A percentile compares a stretch with the other conserved stretches of the same genome.
phyloP scores from a whole-genome alignment of 2,888 invertebrate species.

The Argyresthia albistria region DNA sequence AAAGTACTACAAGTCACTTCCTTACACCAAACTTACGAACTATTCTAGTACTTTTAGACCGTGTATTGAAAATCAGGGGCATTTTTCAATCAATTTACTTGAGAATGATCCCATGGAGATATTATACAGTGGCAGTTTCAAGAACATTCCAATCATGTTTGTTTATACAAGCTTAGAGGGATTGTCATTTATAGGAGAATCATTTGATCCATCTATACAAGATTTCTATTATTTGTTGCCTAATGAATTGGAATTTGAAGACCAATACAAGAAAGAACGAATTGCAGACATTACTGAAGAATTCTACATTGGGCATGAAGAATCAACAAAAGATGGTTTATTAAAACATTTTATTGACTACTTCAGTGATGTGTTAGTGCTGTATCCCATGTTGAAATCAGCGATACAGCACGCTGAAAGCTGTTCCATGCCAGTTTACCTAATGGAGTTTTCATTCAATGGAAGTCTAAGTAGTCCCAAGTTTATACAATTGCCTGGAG shows the following conservation, averaged over 20 bases:
- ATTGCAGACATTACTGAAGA: slow-evolving; percentile 38
- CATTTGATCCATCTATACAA: slow-evolving; percentile 6
- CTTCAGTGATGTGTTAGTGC: slow-evolving; percentile 38
- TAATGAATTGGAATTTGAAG: slow-evolving; percentile 37
- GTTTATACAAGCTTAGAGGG: slow-evolving; percentile 30
- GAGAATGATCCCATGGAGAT: slow-evolving; percentile 35
- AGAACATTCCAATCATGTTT: slow-evolving; percentile 39
- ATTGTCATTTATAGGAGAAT: slow-evolving; percentile 12
- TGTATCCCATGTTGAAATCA: slow-evolving; percentile 43
- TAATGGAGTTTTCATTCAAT: slow-evolving; percentile 33
- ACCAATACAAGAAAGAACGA: slow-evolving; percentile 21
- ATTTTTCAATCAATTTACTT: slow-evolving; percentile 20
- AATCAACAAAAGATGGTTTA: background rate
- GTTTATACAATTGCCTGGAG: background rate
- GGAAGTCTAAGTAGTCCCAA: background rate
- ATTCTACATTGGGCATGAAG: slow-evolving; percentile 36
- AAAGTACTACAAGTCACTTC: slow-evolving; percentile 27
- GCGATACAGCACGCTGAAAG: slow-evolving; percentile 32
- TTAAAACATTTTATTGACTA: background rate
- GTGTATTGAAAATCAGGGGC: slow-evolving; percentile 33
- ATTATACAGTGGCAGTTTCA: slow-evolving; percentile 26
- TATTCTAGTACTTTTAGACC: slow-evolving; percentile 31
- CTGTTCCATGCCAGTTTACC: slow-evolving; percentile 31
- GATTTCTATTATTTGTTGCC: slow-evolving; percentile 40
- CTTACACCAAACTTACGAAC: slow-evolving; percentile 20